Evolutionary conservation across 2,113 vertebrate species (phyloP), one percentile per base, ranked within the genome.

Genomic region (Oryzias curvinotus): DNA sequence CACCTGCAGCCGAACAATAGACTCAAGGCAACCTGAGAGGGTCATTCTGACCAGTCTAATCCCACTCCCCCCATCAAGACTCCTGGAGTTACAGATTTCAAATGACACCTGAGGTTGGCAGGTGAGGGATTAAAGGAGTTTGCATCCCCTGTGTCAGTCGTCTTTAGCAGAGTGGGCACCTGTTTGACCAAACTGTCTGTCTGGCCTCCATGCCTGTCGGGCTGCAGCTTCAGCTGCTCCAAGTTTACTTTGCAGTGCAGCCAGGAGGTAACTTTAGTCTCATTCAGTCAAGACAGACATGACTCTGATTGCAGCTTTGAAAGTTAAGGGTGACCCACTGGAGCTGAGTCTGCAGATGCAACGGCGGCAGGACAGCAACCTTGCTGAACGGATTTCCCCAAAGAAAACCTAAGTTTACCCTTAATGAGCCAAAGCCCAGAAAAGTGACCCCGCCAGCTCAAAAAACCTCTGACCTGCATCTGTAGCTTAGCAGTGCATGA

Each of bases 191-290:
- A 48, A 63, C 61, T 30, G 52, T 59, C 65, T 19, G 60, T 61
- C 72, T 79, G 62, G 77, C 62, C 78, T 53, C 67, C 4, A 15
- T 7, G 58, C 71, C 41, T 65, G 56, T 68, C 43, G 43, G 52
- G 28, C 60, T 42, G 60, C 2, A 50, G 64, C 62, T 80, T 72
- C 73, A 62, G 43, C 62, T 57, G 56, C 80, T 79, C 76, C 65
- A 56, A 48, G 66, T 75, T 83, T 52, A 64, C 85, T 91, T 86
- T 91, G 81, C 87, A 85, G 68, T 81, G 43, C 65, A 69, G 81
- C 83, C 82, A 88, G 84, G 14, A 64, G 53, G 57, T 52, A 57
- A 69, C 47, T 64, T 71, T 18, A 67, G 52, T n/a, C 65, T 52
- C 61, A 18, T 77, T 73, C 61, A 65, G 28, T 65, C 50, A 46